phyloP scores from a whole-genome alignment of 2,888 invertebrate genomes.

The Portevinia maculata region DNA sequence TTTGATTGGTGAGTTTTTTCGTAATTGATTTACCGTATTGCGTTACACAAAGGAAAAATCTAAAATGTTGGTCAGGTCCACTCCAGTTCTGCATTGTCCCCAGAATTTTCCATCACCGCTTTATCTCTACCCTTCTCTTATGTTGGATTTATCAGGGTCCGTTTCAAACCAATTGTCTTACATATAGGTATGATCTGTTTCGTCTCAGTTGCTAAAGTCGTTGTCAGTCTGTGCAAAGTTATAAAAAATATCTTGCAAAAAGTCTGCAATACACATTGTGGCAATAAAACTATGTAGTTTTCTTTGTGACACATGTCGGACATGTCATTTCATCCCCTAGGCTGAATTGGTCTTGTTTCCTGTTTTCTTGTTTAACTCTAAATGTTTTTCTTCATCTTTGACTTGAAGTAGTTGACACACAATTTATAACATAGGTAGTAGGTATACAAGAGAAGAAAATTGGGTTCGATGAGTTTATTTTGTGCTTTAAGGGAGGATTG shows the following conservation, averaged over 20 bases:
- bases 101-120: no score
- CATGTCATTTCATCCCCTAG: constrained; percentile 60
- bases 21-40: background rate
- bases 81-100: no score
- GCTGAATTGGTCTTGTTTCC: constrained; percentile 1
- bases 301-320: constrained; percentile 57
- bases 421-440: no score
- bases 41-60: no score
- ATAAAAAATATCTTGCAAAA: constrained; percentile 51
- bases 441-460: no score
- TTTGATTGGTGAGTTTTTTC: background rate
- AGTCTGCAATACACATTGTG: constrained; percentile 19
- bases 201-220: constrained; percentile 23
- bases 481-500: no score
- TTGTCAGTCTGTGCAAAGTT: constrained; percentile 49
- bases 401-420: no score
- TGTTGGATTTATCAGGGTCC: no score
- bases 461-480: no score
- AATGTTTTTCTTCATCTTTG: background rate
- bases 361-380: background rate
- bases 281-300: constrained; percentile 31
- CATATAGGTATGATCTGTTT: constrained; percentile 20
- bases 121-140: no score
- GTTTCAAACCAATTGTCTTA: no score
- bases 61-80: no score